Percentiles rank a stretch among this genome's conserved stretches.
These are phyloP conservation scores for Acanthornis magna DNA, from an alignment of 2,797 vertebrate species.

Conservation along the genomic window DNA sequence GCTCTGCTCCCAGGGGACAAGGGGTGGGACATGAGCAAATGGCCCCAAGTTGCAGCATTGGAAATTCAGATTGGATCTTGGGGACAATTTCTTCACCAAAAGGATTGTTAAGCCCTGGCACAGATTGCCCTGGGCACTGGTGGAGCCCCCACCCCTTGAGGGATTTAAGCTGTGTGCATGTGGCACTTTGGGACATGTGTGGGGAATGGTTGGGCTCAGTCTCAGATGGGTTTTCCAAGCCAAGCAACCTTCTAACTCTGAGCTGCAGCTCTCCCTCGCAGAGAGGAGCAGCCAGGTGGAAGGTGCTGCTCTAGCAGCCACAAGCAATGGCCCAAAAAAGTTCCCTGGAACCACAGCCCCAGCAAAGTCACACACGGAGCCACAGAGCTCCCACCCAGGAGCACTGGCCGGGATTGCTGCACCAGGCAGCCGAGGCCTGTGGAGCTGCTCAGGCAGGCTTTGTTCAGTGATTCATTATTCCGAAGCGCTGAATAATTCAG, in stretches of 20 bases:
- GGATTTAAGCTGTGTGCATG: neutral
- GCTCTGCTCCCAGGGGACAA: neutral
- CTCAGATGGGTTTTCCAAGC: neutral
- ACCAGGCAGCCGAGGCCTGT: neutral
- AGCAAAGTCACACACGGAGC: neutral
- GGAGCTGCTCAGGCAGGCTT: neutral
- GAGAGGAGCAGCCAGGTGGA: neutral
- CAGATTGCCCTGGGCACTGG: neutral
- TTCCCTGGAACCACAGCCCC: neutral
- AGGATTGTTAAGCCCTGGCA: neutral
- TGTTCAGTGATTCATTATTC: conserved; percentile 43
- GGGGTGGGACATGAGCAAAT: neutral
- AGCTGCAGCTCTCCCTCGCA: accelerated
- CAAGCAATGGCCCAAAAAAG: neutral
- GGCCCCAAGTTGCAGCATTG: accelerated
- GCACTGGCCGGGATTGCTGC: neutral
- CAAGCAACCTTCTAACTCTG: neutral
- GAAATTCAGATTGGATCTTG: neutral
- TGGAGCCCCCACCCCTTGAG: neutral
- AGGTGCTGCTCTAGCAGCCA: neutral
- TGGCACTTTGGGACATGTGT: neutral
- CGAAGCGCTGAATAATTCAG: conserved; percentile 71
- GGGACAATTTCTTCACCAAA: neutral
- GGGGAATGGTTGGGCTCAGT: neutral
- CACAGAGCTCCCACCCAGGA: neutral